A percentile compares a stretch with the other conserved stretches of the same genome.
Conservation (phyloP, 2,888 invertebrate species). For the Marronus borbonicus region DNA sequence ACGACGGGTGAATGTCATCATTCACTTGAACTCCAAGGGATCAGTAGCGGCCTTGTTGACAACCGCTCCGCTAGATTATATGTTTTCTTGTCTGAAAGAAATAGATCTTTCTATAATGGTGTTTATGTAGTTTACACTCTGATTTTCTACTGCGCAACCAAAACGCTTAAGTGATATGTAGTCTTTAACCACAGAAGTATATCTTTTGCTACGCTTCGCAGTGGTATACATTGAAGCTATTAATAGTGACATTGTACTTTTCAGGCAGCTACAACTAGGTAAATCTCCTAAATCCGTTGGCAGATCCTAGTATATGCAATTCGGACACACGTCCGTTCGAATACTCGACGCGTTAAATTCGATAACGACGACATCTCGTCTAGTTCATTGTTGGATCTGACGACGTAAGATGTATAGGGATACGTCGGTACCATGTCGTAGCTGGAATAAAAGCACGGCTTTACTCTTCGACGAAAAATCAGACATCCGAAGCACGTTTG, state of each 20-base stretch:
- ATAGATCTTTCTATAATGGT: no score
- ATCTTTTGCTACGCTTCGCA: no score
- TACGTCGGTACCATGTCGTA: slow-evolving; percentile 43
- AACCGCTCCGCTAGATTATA: no score
- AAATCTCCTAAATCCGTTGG: slow-evolving; percentile 29
- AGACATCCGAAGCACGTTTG: slow-evolving; percentile 66
- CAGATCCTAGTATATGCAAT: slow-evolving; percentile 24
- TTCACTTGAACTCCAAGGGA: no score
- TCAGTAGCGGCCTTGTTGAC: no score
- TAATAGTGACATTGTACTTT: neutral
- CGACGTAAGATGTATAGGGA: slow-evolving; percentile 60
- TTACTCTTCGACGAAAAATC: slow-evolving; percentile 64
- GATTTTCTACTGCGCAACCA: no score
- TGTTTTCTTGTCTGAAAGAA: no score
- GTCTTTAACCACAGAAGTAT: no score
- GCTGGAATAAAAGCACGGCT: slow-evolving; percentile 65
- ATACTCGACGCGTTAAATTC: slow-evolving; percentile 55
- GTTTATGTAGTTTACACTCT: no score
- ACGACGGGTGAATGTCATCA: no score
- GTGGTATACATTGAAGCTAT: no score
- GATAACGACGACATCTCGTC: slow-evolving; percentile 57
- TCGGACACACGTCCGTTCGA: slow-evolving; percentile 32
- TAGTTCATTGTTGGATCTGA: slow-evolving; percentile 56
- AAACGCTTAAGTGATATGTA: no score
- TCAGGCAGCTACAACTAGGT: neutral